These are phyloP conservation scores for Pyrochroa serraticornis DNA, from an alignment of 2,888 invertebrate genomes.

Conservation along the genomic window DNA sequence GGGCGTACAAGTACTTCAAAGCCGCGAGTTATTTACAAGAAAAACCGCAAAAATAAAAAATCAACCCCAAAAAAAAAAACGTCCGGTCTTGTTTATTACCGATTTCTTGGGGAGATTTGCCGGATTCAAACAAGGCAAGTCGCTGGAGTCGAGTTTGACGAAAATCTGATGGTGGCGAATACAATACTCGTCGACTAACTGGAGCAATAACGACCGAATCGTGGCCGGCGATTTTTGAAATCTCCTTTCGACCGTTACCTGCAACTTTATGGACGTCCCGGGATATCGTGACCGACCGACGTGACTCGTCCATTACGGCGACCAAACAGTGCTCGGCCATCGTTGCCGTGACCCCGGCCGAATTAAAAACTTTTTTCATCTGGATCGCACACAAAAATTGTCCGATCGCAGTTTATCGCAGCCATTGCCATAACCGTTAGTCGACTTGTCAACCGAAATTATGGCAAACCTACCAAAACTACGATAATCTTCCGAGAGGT, in stretches of 20 bases:
- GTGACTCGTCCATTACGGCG: constrained; percentile 29
- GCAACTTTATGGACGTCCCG: constrained; percentile 31
- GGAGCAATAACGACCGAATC: constrained; percentile 27
- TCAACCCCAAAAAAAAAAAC: background rate
- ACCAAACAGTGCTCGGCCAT: constrained; percentile 23
- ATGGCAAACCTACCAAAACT: too few relatives aligned
- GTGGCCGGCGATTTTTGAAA: constrained; percentile 30
- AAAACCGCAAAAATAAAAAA: background rate
- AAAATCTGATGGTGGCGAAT: constrained; percentile 1
- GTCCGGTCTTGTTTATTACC: background rate
- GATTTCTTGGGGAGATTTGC: too few relatives aligned
- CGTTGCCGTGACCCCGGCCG: constrained; percentile 13
- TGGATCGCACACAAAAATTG: background rate
- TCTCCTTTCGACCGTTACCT: constrained; percentile 31
- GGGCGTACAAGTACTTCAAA: background rate
- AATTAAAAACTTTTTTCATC: constrained; percentile 19
- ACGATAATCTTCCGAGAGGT: too few relatives aligned
- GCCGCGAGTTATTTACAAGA: background rate
- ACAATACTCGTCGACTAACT: constrained; percentile 12
- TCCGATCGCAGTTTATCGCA: too few relatives aligned
- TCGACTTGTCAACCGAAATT: too few relatives aligned
- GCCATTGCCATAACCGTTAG: too few relatives aligned
- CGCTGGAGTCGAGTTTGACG: background rate
- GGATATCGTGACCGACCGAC: constrained; percentile 31
- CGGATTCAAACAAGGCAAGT: too few relatives aligned